Percentiles rank a stretch among this genome's conserved stretches.
These are phyloP conservation scores for Eumeta japonica DNA, from an alignment of 1,140 invertebrate species.

Conservation along the genomic window DNA sequence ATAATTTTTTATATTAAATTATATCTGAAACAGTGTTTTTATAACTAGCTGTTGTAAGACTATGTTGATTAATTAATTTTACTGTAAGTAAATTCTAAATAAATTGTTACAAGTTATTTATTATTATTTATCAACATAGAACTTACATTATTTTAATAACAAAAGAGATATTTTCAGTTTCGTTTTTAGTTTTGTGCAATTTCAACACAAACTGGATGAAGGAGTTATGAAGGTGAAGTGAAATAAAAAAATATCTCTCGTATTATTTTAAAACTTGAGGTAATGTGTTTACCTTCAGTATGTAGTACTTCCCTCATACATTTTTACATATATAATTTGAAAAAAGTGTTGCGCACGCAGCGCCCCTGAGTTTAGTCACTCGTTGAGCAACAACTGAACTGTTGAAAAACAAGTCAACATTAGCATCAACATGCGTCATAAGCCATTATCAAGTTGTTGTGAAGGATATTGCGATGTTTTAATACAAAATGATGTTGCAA, in stretches of 20 bases:
- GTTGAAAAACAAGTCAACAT: conserved; percentile 57
- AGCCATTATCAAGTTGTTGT: conserved; percentile 12
- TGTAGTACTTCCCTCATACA: conserved; percentile 49
- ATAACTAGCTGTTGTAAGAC: no score
- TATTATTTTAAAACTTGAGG: conserved; percentile 43
- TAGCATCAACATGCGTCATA: conserved; percentile 25
- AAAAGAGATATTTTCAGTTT: no score
- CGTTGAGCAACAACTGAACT: conserved; percentile 55
- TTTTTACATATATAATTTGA: conserved; percentile 54
- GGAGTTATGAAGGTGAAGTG: no score
- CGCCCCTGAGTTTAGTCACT: conserved; percentile 54
- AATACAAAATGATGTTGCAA: not conserved
- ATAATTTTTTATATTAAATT: no score
- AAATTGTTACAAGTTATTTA: no score
- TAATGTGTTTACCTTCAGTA: conserved; percentile 48
- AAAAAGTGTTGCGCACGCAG: conserved; percentile 54
- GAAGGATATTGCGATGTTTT: conserved; percentile 19
- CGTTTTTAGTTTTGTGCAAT: no score
- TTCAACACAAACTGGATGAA: no score
- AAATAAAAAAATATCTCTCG: conserved; percentile 38
- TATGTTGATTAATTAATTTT: no score
- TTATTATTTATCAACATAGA: no score
- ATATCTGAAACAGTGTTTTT: no score
- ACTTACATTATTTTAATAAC: no score
- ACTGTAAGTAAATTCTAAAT: no score